Conservation (phyloP, 2,797 vertebrate species). For the Basileuterus tristriatus region DNA sequence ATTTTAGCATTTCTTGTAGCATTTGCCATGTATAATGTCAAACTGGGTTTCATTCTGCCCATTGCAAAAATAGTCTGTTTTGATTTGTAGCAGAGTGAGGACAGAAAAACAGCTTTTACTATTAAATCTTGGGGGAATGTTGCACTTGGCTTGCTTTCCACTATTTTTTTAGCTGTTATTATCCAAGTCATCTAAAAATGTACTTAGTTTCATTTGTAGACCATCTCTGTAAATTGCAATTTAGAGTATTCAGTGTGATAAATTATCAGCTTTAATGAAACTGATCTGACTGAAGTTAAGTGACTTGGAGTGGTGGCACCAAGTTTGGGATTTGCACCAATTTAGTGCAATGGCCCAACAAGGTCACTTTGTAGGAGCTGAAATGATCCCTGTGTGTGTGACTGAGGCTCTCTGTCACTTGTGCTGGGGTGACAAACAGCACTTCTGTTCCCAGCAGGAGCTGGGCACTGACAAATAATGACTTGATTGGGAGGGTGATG, state of each 20-base stretch:
- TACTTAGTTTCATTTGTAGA: neutral
- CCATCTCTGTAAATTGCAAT: neutral
- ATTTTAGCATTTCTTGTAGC: constrained; percentile 31
- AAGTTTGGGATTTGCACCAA: constrained; percentile 42
- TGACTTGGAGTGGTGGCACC: constrained; percentile 49
- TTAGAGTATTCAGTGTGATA: constrained; percentile 9
- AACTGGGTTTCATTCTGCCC: constrained; percentile 46
- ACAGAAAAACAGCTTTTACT: constrained; percentile 48
- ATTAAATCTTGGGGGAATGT: neutral
- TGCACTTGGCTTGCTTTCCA: constrained; percentile 5
- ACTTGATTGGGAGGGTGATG: neutral
- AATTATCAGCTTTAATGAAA: constrained; percentile 29
- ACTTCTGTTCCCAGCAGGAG: constrained; percentile 15
- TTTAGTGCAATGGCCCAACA: constrained; percentile 21
- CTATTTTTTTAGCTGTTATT: constrained; percentile 3
- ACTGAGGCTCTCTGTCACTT: constrained; percentile 37
- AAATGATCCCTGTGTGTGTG: neutral
- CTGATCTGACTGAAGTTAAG: neutral
- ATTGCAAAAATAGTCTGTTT: constrained; percentile 59
- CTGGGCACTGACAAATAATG: neutral
- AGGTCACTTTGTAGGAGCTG: constrained; percentile 30
- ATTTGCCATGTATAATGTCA: neutral
- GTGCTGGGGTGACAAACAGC: constrained; percentile 15
- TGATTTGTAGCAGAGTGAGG: constrained; percentile 48
- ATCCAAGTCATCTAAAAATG: constrained; percentile 19